A percentile compares a stretch with the other conserved stretches of the same genome.
phyloP scores from a whole-genome alignment of 2,113 vertebrate genomes.

The Podarcis raffonei region DNA sequence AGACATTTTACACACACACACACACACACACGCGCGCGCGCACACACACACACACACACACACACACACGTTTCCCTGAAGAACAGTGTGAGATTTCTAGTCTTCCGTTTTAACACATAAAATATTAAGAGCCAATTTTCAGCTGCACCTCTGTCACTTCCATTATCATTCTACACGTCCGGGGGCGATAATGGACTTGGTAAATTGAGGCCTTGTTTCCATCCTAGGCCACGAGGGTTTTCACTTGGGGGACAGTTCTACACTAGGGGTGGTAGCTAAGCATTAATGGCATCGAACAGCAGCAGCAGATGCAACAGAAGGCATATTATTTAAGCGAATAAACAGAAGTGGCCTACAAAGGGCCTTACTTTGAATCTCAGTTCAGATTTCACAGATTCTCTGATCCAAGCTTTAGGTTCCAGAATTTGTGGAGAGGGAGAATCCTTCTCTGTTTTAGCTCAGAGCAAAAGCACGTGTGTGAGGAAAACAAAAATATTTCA shows the following conservation, averaged over 20 bases:
- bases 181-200: slow-evolving; percentile 88
- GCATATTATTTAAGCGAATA: slow-evolving; percentile 30
- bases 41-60: slow-evolving; percentile 57
- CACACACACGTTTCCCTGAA: slow-evolving; percentile 79
- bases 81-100: slow-evolving; percentile 82
- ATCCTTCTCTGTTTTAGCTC: not conserved
- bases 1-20: not conserved
- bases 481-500: slow-evolving; percentile 43
- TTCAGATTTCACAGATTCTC: not conserved
- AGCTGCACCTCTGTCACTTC: slow-evolving; percentile 88
- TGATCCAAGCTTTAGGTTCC: not conserved
- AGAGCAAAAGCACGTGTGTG: not conserved
- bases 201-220: slow-evolving; percentile 80
- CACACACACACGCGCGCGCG: too few species aligned
- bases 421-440: not conserved
- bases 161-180: slow-evolving; percentile 85
- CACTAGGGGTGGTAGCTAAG: slow-evolving; percentile 72
- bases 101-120: slow-evolving; percentile 83
- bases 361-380: slow-evolving; percentile 21
- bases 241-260: slow-evolving; percentile 71
- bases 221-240: slow-evolving; percentile 71
- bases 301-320: slow-evolving; percentile 44
- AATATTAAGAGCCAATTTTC: slow-evolving; percentile 98
- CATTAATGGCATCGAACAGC: slow-evolving; percentile 69
- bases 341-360: slow-evolving; percentile 49